Evolutionary conservation across 1,140 invertebrate species (phyloP).

Genomic region (Drosophila triauraria): DNA sequence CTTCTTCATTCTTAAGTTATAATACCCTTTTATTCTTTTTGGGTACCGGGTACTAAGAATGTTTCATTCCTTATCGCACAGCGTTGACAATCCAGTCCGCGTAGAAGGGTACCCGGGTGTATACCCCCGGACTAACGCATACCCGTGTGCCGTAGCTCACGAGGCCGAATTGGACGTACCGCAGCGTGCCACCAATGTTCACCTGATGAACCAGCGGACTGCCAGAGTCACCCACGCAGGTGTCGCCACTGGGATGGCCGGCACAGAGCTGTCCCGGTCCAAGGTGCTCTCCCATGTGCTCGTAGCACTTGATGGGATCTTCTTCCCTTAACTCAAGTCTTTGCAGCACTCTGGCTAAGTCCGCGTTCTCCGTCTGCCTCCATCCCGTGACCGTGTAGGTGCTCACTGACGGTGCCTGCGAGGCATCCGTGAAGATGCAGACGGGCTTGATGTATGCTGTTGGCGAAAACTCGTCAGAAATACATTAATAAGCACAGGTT

Average conservation of each 20-base stretch:
- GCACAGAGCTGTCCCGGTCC: conserved; percentile 10
- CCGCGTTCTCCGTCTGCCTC: background rate
- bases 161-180: conserved; percentile 7
- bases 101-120: background rate
- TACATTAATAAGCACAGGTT: background rate
- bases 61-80: too few relatives aligned
- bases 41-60: too few relatives aligned
- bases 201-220: background rate
- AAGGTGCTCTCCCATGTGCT: background rate
- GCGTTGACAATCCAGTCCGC: background rate
- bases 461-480: background rate
- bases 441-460: conserved; percentile 13
- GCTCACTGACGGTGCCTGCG: background rate
- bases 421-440: conserved; percentile 2
- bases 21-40: too few relatives aligned
- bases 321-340: background rate
- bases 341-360: background rate
- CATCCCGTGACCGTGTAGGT: background rate
- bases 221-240: background rate
- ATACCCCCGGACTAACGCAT: background rate
- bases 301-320: background rate
- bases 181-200: background rate
- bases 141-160: background rate
- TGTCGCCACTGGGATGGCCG: background rate
- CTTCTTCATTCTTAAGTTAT: too few relatives aligned